Percentiles rank a stretch among this genome's conserved stretches.
phyloP scores from a whole-genome alignment of 2,797 vertebrate genomes.

The Neosalanx taihuensis region DNA sequence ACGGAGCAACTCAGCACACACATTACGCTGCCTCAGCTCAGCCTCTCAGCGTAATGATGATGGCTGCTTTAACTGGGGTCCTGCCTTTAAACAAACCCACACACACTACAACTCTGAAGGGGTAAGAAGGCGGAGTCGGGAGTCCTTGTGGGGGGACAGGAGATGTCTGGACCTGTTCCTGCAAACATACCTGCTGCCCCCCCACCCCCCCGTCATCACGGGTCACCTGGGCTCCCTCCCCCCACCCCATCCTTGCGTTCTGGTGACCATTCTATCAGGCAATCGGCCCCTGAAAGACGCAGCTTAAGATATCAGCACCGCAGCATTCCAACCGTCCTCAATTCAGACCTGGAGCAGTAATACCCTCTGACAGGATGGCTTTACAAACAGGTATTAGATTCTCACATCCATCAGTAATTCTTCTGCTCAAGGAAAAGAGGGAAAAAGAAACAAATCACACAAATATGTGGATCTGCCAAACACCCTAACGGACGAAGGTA shows the following conservation, averaged over 20 bases:
- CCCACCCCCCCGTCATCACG: constrained; percentile 41
- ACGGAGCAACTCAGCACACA: constrained; percentile 91
- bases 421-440: constrained; percentile 38
- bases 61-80: constrained; percentile 76
- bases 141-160: constrained; percentile 32
- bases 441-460: constrained; percentile 63
- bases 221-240: constrained; percentile 62
- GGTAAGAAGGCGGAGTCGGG: constrained; percentile 20
- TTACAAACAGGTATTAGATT: constrained; percentile 55
- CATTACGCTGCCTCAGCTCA: constrained; percentile 80
- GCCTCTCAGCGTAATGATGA: constrained; percentile 76
- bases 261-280: constrained; percentile 67
- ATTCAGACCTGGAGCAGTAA: constrained; percentile 56
- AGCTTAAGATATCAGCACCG: constrained; percentile 70
- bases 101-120: constrained; percentile 33
- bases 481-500: neutral
- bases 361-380: constrained; percentile 74
- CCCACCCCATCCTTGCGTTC: constrained; percentile 20
- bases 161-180: constrained; percentile 65
- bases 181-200: constrained; percentile 51
- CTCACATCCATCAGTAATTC: constrained; percentile 63
- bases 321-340: constrained; percentile 65
- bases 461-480: constrained; percentile 47
- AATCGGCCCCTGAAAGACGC: constrained; percentile 62
- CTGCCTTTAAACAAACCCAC: constrained; percentile 66